Evolutionary conservation across 2,888 invertebrate species (phyloP), one percentile per base, ranked within the genome.

Genomic region (Myopa tessellatipennis): DNA sequence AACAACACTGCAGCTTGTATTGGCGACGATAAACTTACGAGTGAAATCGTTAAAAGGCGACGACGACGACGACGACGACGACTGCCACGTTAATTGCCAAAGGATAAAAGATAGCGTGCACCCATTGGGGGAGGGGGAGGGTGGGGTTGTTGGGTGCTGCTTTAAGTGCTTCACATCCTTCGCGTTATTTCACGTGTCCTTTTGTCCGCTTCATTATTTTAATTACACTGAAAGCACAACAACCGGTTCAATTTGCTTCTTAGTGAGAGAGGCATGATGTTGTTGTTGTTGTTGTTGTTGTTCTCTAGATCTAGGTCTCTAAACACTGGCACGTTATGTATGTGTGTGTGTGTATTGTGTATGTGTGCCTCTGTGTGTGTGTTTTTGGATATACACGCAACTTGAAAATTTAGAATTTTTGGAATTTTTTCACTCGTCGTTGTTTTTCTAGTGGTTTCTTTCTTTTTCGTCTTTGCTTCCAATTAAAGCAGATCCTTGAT

Each of bases 141-240:
- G 1, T 45, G 45, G 45, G 26, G 26, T 26, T 26, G 26, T 26
- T 26, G 26, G 26, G 26, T 26, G 26, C 26, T 26, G 26, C 55
- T n/a, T 55, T 4, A 55, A 55, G 5, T 55, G n/a, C 5, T 12
- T 10, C 45, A 45, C 10, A 45, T 55, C 55, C 16, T 55, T 55
- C 4, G 16, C n/a, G n/a, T 55, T 16, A 14, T n/a, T 40, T n/a
- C 40, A 40, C n/a, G 40, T 40, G 55, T 38, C 38, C 55, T 40
- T 76, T 60, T 85, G 82, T 82, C 84, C 82, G 87, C 84, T 85
- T 82, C 82, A 83, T 83, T 83, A 84, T 85, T 87, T 87, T 87
- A 87, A 87, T 87, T 87, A 87, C 81, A 83, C 77, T 80, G 70
- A 34, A 52, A 38, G 34, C 71, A 40, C 18, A 60, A 55, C 55